phyloP scores from a whole-genome alignment of 2,797 vertebrate genomes.

The Hyperoplus immaculatus region DNA sequence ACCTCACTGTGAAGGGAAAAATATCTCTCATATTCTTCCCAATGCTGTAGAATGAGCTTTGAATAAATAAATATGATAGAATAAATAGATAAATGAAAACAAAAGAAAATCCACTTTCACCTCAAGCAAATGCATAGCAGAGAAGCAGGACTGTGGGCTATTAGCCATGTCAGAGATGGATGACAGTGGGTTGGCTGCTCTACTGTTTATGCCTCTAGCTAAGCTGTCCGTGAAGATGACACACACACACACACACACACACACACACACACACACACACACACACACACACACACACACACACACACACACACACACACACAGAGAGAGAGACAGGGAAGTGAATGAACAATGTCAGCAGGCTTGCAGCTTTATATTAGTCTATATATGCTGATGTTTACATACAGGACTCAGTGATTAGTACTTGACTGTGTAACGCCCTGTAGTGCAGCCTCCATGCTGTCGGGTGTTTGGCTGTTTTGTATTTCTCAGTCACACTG shows the following conservation, averaged over 20 bases:
- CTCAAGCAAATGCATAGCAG: not conserved
- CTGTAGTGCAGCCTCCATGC: not conserved
- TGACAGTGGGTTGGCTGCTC: slow-evolving; percentile 4
- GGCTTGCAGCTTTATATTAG: not conserved
- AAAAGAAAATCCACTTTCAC: not conserved
- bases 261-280: not conserved
- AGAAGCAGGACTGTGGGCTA: not conserved
- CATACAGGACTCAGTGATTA: not conserved
- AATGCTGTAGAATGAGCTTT: not conserved
- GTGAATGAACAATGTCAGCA: slow-evolving; percentile 11
- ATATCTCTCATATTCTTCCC: too few relatives aligned
- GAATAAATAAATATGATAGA: not conserved
- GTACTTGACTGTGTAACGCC: not conserved
- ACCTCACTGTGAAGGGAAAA: too few relatives aligned
- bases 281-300: too few relatives aligned
- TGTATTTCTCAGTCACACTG: not conserved
- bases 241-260: not conserved
- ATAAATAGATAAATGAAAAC: not conserved
- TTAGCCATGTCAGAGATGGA: slow-evolving; percentile 9
- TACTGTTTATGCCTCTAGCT: slow-evolving; percentile 25
- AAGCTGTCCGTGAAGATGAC: slow-evolving; percentile 33
- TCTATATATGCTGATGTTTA: slow-evolving; percentile 4
- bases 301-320: too few relatives aligned
- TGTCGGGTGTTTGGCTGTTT: not conserved
- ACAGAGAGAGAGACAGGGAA: not conserved